These are phyloP conservation scores for Gymnothorax javanicus DNA, from an alignment of 2,797 vertebrate genomes.

Conservation along the genomic window DNA sequence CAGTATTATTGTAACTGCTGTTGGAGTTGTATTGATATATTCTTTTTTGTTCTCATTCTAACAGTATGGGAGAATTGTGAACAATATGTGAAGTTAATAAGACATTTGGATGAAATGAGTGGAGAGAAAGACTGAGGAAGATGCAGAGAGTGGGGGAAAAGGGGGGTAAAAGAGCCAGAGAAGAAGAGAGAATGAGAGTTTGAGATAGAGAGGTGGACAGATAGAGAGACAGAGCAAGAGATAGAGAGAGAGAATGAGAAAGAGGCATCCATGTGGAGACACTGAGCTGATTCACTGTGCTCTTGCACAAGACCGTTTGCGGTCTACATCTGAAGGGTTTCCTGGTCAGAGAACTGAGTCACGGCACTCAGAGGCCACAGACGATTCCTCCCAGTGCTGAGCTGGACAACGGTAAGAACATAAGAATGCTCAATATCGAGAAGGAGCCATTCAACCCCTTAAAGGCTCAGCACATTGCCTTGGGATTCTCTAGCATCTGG, in stretches of 20 bases:
- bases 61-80: background rate
- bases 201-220: background rate
- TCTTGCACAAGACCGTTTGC: background rate
- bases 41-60: background rate
- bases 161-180: too few relatives aligned
- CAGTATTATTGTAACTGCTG: background rate
- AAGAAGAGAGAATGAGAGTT: background rate
- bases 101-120: background rate
- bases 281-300: background rate
- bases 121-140: background rate
- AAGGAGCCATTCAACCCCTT: background rate
- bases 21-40: background rate
- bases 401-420: background rate
- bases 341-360: background rate
- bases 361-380: background rate
- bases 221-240: background rate
- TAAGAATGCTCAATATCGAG: background rate
- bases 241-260: background rate
- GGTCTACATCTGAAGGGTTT: constrained; percentile 3
- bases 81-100: background rate
- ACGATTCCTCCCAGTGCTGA: background rate
- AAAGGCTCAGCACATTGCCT: background rate
- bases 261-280: background rate
- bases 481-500: background rate
- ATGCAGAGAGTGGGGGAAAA: too few relatives aligned